Conservation (phyloP, 2,113 vertebrate genomes). For the Rhombomys opimus region DNA sequence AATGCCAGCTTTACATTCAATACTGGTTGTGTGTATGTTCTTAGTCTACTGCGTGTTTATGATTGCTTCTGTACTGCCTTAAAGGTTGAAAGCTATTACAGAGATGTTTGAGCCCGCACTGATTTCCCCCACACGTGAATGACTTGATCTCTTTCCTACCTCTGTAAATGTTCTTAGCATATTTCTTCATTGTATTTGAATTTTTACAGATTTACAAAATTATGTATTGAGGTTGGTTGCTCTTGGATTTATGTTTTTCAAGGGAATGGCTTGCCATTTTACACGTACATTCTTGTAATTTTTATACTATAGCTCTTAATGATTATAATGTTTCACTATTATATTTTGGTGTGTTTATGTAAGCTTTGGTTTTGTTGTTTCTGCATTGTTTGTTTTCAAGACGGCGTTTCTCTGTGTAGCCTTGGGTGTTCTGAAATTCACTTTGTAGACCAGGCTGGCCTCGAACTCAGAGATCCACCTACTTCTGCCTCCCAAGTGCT, state of each 20-base stretch:
- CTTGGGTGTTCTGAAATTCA: neutral
- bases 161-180: neutral
- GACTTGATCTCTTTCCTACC: neutral
- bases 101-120: neutral
- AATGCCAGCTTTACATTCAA: neutral
- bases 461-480: neutral
- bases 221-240: neutral
- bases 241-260: neutral
- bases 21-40: neutral
- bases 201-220: neutral
- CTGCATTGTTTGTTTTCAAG: neutral
- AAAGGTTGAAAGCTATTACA: neutral
- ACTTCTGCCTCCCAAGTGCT: neutral
- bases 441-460: neutral
- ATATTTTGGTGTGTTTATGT: slow-evolving; percentile 3
- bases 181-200: neutral
- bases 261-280: neutral
- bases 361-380: neutral
- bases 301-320: neutral
- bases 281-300: neutral
- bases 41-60: slow-evolving; percentile 44
- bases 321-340: neutral
- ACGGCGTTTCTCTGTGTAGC: neutral
- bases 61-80: neutral
- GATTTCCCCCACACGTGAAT: neutral